These are phyloP conservation scores for Marasmarcha lunaedactyla DNA, from an alignment of 2,888 invertebrate species.

Conservation along the genomic window DNA sequence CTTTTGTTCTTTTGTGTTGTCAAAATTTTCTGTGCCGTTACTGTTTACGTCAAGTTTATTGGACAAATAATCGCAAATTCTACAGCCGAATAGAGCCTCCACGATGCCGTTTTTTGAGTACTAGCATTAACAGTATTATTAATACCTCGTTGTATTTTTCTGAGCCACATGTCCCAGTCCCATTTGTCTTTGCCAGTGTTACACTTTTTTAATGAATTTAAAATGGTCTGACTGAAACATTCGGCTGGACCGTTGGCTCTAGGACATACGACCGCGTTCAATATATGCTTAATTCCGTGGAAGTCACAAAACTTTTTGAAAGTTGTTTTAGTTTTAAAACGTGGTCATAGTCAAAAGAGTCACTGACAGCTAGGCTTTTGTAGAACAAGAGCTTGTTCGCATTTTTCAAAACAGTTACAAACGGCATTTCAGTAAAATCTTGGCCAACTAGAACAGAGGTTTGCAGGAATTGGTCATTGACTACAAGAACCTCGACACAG, in stretches of 20 bases:
- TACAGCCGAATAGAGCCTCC: constrained; percentile 10
- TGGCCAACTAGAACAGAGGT: constrained; percentile 10
- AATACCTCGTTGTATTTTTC: constrained; percentile 16
- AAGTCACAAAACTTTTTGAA: constrained; percentile 25
- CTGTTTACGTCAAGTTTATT: constrained; percentile 9
- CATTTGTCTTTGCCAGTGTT: constrained; percentile 8
- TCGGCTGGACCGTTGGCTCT: constrained; percentile 23
- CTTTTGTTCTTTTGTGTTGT: too few relatives aligned
- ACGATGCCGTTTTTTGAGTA: constrained; percentile 12
- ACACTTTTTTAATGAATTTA: too few relatives aligned
- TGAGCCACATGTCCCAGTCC: too few relatives aligned
- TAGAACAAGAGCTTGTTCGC: constrained; percentile 11
- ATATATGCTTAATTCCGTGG: constrained; percentile 17
- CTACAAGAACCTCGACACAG: constrained; percentile 6
- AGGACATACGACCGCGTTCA: constrained; percentile 18
- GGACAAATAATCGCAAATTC: constrained; percentile 5
- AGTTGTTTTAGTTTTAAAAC: constrained; percentile 11
- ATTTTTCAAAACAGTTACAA: constrained; percentile 10
- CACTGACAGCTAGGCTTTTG: constrained; percentile 8
- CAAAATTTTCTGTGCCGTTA: not conserved
- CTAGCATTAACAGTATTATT: constrained; percentile 14
- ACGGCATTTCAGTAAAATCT: constrained; percentile 11
- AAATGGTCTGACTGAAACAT: too few relatives aligned
- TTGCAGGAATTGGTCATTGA: constrained; percentile 6
- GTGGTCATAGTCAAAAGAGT: not conserved